Base-by-base conservation (phyloP, 2,888 invertebrate genomes). In the Leistus spinibarbis region DNA sequence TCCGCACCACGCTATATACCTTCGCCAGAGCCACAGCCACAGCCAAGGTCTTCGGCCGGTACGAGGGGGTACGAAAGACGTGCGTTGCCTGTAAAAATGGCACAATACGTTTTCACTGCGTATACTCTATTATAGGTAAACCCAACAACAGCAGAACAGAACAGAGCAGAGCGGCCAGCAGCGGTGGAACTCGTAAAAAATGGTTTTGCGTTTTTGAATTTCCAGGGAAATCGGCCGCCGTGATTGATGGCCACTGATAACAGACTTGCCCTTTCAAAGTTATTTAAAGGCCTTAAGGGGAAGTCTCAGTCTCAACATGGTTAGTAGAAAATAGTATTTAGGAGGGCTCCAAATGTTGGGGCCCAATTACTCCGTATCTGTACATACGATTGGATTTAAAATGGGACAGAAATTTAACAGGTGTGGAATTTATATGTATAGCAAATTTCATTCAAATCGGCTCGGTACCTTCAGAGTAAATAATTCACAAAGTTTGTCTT, bases 21-120 rank as follows among this genome's bases (percentile, higher is more conserved):
- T 64, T 69, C 64, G 22, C 54, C 63, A n/a, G 56, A 13, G 62
- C 17, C 17, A 16, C 56, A 17, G 56, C 16, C 53, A 10, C 53
- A 10, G 53, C 24, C 40, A 40, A 40, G 40, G 40, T 40, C 40
- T 40, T n/a, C 19, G 63, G 20, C 57, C 40, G 40, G 40, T 7
- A 1, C 40, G 7, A 13, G 7, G 40, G 40, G 40, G 40, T 40
- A 40, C 40, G 7, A 40, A 1, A 40, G 53, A 73, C 73, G 73
- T 73, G 73, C 53, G 57, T 54, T 24, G 73, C 60, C 67, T 73
- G 73, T 73, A 67, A 73, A 69, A 73, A 73, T 73, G 62, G 73
- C 73, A 73, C 67, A 67, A 60, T 60, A 60, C 60, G 22, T 60
- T 57, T 57, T 57, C 57, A 60, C 60, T 60, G 22, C 60, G 17